Evolutionary conservation across 2,113 vertebrate species (phyloP).

Genomic region (Carassius carassius): DNA sequence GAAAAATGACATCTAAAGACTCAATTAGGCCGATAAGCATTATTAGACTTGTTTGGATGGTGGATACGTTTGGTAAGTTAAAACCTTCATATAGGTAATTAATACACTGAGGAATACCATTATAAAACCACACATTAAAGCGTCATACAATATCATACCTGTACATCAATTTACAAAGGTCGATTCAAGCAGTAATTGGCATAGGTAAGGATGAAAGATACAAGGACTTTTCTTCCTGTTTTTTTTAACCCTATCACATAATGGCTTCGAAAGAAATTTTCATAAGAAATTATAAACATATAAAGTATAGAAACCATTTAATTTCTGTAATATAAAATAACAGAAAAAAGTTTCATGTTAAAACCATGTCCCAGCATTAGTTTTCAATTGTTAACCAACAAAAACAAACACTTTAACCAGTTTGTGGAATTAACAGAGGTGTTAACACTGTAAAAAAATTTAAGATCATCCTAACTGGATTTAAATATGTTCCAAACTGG

Average conservation of each 20-base stretch:
- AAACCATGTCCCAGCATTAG: background rate
- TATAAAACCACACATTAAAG: background rate
- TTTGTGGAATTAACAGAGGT: background rate
- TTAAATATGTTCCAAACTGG: too few relatives aligned
- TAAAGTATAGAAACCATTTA: background rate
- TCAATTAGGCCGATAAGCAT: conserved; percentile 56
- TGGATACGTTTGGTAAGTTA: conserved; percentile 36
- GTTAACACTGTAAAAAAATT: background rate
- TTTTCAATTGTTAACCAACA: background rate
- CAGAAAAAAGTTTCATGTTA: too few relatives aligned
- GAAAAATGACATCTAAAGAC: conserved; percentile 55
- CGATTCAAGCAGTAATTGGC: background rate
- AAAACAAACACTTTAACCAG: background rate
- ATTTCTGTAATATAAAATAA: background rate
- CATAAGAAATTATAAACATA: background rate
- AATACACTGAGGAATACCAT: conserved; percentile 8
- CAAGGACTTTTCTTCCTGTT: background rate
- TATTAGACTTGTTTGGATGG: conserved; percentile 50
- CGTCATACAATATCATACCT: background rate
- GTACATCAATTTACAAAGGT: background rate
- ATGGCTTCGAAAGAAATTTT: background rate
- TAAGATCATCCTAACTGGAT: too few relatives aligned
- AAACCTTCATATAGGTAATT: conserved; percentile 2
- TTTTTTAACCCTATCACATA: background rate
- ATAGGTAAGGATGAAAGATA: background rate